Conservation (phyloP, 2,797 vertebrate genomes). For the Falco cherrug region DNA sequence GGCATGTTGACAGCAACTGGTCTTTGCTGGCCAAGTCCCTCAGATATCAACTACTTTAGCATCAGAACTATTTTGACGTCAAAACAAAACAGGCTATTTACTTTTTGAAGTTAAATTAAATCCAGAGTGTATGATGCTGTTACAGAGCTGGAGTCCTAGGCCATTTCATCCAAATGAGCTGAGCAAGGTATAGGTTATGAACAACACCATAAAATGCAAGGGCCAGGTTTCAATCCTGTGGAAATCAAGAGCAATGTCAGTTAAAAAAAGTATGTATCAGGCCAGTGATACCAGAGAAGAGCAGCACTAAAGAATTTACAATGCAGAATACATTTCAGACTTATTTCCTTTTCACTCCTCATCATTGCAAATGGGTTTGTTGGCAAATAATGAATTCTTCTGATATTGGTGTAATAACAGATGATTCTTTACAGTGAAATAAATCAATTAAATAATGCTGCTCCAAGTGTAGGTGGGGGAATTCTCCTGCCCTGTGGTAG, state of each 20-base stretch:
- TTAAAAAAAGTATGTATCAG: not conserved
- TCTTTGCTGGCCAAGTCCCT: conserved; percentile 54
- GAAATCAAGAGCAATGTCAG: not conserved
- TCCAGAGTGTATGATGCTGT: conserved; percentile 41
- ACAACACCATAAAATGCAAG: not conserved
- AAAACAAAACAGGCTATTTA: conserved; percentile 67
- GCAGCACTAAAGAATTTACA: not conserved
- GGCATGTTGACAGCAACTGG: conserved; percentile 52
- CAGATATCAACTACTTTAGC: conserved; percentile 41
- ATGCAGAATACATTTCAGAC: not conserved
- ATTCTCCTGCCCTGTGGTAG: not conserved
- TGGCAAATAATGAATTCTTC: not conserved
- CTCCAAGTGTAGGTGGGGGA: not conserved
- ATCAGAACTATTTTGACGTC: conserved; percentile 60
- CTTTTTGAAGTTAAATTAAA: conserved; percentile 71
- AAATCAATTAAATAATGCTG: not conserved
- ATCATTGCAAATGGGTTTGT: not conserved
- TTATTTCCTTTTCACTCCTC: not conserved
- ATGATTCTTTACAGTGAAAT: not conserved
- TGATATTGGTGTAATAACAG: not conserved
- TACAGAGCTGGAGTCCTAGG: not conserved
- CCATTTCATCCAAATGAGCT: conserved; percentile 37
- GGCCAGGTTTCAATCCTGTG: not conserved
- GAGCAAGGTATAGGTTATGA: conserved; percentile 43
- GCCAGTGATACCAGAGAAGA: not conserved